Evolutionary conservation across 2,113 vertebrate species (phyloP), one percentile per base, ranked within the genome.

Genomic region (Tricholaema leucomelas): DNA sequence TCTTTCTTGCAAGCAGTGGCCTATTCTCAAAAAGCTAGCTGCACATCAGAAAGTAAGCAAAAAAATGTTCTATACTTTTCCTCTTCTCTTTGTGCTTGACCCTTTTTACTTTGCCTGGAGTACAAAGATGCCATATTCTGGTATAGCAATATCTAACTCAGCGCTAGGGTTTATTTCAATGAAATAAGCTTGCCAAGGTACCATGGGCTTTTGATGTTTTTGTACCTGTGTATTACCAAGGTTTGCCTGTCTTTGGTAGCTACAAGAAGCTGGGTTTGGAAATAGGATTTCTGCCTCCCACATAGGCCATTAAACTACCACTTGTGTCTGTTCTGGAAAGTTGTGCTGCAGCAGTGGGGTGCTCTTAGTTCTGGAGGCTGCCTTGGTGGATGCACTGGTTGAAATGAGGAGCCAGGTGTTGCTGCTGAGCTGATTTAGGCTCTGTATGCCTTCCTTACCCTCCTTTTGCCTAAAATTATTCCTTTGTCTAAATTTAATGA

Each of bases 261-360:
- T 33, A 15, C 35, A 50, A 67, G 30, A 27, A 44, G 10, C 12
- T 48, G 33, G 10, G 10, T 61, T 91, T 91, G 44, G 38, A 76
- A 61, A 63, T 1, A 5, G 40, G 44, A 38, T 7, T 69, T 70
- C 3, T 48, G 10, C 69, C 40, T 69, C 12, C 40, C 28, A 8
- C 0, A 0, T 10, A 63, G 46, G 36, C 31, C 12, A 21, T 44
- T 19, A 55, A 40, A 40, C 21, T 50, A 20, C 8, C 15, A 35
- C 44, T 40, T 67, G 28, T 12, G 25, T 48, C 23, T 54, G 36
- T 17, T 50, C 25, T 6, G 20, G 76, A 42, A 52, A 55, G 12
- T 36, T 36, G 35, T 42, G 30, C 58, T 13, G 42, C 31, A 40
- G 48, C 28, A 23, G 35, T 0, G 1, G 13, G 2, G 10, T 72